Percentiles rank a stretch among this genome's conserved stretches.
These are phyloP conservation scores for Orchestes rusci DNA, from an alignment of 2,888 invertebrate genomes.

Conservation along the genomic window DNA sequence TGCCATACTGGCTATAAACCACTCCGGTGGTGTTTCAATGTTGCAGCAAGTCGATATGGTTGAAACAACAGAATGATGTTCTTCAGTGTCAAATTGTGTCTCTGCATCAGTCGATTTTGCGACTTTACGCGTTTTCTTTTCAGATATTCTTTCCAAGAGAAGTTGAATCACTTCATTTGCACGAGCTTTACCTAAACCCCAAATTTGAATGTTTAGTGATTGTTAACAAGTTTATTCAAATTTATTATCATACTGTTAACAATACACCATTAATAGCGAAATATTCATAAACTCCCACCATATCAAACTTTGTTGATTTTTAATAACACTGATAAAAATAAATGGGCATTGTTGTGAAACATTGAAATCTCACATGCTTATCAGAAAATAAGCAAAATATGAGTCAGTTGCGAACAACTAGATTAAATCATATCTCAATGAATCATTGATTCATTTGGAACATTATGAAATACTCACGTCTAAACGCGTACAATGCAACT, in stretches of 20 bases:
- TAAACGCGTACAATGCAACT: slow-evolving; percentile 41
- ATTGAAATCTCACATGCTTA: no score
- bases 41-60: slow-evolving; percentile 23
- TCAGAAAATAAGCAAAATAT: no score
- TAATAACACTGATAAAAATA: no score
- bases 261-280: no score
- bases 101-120: slow-evolving; percentile 30
- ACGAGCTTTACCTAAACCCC: slow-evolving; percentile 34
- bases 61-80: slow-evolving; percentile 18
- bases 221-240: background rate
- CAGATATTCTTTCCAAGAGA: slow-evolving; percentile 36
- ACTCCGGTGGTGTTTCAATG: slow-evolving; percentile 31
- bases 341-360: no score
- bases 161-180: slow-evolving; percentile 40
- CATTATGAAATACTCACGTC: slow-evolving; percentile 26
- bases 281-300: no score
- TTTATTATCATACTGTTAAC: background rate
- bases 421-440: no score
- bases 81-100: slow-evolving; percentile 32
- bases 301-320: no score
- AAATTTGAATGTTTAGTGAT: no score
- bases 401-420: no score
- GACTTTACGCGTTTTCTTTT: slow-evolving; percentile 15
- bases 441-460: background rate
- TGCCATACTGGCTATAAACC: slow-evolving; percentile 32